Conservation (phyloP, 2,888 invertebrate species). For the Noctua pronuba region DNA sequence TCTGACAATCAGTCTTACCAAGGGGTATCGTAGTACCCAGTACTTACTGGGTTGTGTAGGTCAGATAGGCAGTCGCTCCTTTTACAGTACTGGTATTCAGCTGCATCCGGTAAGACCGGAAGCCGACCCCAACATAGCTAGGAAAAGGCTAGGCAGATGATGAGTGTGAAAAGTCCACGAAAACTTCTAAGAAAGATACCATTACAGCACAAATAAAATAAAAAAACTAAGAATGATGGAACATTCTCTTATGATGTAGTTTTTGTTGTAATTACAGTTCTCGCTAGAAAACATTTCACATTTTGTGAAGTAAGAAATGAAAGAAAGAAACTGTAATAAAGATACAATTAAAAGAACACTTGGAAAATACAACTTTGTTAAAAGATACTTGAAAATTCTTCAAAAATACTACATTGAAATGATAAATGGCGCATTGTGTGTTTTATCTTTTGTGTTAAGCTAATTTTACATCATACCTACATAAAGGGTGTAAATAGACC, state of each 20-base stretch:
- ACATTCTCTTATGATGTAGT: slow-evolving; percentile 52
- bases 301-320: slow-evolving; percentile 56
- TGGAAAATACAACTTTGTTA: slow-evolving; percentile 41
- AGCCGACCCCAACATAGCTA: background rate
- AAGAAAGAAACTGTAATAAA: slow-evolving; percentile 63
- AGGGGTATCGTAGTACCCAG: no score
- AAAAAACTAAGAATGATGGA: slow-evolving; percentile 45
- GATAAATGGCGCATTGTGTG: slow-evolving; percentile 12
- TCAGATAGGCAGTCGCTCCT: background rate
- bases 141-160: background rate
- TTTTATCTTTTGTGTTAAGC: background rate
- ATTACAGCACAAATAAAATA: slow-evolving; percentile 33
- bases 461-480: background rate
- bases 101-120: background rate
- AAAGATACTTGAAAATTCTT: slow-evolving; percentile 40
- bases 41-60: background rate
- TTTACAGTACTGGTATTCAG: background rate
- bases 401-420: slow-evolving; percentile 26
- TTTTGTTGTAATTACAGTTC: slow-evolving; percentile 66
- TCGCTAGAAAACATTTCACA: slow-evolving; percentile 64
- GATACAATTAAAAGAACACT: slow-evolving; percentile 63
- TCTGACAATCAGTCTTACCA: background rate
- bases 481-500: no score
- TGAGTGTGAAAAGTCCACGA: background rate
- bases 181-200: slow-evolving; percentile 22